Evolutionary conservation across 2,888 invertebrate genomes (phyloP).

Genomic region (Lasioglossum malachurum): DNA sequence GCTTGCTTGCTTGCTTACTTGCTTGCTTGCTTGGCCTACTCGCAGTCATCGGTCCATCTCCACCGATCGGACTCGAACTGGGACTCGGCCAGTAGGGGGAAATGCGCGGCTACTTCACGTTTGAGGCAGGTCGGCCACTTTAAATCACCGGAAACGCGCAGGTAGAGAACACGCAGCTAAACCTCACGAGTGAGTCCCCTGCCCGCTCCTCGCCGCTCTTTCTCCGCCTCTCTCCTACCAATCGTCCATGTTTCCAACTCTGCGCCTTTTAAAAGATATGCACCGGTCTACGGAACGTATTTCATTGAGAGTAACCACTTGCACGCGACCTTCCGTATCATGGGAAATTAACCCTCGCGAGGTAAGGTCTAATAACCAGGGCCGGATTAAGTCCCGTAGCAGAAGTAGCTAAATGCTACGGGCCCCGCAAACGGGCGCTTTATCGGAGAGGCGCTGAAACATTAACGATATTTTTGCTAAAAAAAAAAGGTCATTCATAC

Average conservation of each 20-base stretch:
- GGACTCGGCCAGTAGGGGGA: not conserved
- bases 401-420: too few species aligned
- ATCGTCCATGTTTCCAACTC: not conserved
- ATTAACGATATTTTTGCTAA: too few species aligned
- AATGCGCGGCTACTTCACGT: constrained; percentile 46
- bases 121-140: constrained; percentile 63
- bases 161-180: constrained; percentile 58
- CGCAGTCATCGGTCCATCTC: not conserved
- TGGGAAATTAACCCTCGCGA: not conserved
- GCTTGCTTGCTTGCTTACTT: not conserved
- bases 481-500: too few species aligned
- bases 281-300: not conserved
- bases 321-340: not conserved
- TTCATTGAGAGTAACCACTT: not conserved
- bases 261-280: constrained; percentile 44
- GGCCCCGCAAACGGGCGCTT: too few species aligned
- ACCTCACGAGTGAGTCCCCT: constrained; percentile 16
- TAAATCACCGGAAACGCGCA: constrained; percentile 65
- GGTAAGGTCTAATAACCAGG: too few species aligned
- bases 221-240: too few species aligned
- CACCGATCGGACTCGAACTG: not conserved
- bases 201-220: constrained; percentile 10
- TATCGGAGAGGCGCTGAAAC: too few species aligned
- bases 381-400: too few species aligned
- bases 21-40: not conserved